These are phyloP conservation scores for Cosmorhoe ocellata DNA, from an alignment of 2,888 invertebrate genomes.

Conservation along the genomic window DNA sequence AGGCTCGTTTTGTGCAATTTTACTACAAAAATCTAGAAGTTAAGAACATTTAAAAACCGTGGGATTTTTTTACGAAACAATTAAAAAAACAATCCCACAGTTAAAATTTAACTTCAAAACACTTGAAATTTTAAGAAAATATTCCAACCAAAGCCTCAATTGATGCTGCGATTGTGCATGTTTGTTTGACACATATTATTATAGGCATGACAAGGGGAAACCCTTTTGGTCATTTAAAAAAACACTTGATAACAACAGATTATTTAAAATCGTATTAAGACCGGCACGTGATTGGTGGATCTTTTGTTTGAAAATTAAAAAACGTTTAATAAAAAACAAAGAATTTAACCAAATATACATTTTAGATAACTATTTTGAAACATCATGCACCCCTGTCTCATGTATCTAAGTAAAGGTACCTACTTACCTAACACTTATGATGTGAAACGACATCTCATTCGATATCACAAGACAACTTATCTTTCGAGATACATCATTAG, in stretches of 20 bases:
- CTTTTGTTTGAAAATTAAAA: background rate
- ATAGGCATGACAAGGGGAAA: conserved; percentile 49
- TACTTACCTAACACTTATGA: conserved; percentile 18
- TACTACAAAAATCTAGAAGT: too few relatives aligned
- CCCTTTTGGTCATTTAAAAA: conserved; percentile 36
- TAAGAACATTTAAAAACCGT: conserved; percentile 23
- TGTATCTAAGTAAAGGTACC: background rate
- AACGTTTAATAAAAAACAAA: too few relatives aligned
- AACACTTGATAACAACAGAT: conserved; percentile 55
- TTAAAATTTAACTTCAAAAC: conserved; percentile 38
- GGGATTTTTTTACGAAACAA: conserved; percentile 38
- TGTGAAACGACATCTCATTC: conserved; percentile 66
- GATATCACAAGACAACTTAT: conserved; percentile 51
- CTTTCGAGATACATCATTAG: conserved; percentile 57
- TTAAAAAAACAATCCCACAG: conserved; percentile 35
- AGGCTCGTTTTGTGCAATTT: too few relatives aligned
- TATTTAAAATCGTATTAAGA: conserved; percentile 52
- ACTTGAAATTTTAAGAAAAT: conserved; percentile 51
- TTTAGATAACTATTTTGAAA: too few relatives aligned
- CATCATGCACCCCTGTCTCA: too few relatives aligned
- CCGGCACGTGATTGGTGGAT: conserved; percentile 45
- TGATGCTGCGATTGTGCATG: conserved; percentile 52
- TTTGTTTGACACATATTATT: conserved; percentile 64
- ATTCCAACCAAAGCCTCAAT: conserved; percentile 47
- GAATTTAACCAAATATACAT: too few relatives aligned